Percentiles rank a stretch among this genome's conserved stretches.
Conservation (phyloP, 2,113 vertebrate species). For the Jaculus jaculus region DNA sequence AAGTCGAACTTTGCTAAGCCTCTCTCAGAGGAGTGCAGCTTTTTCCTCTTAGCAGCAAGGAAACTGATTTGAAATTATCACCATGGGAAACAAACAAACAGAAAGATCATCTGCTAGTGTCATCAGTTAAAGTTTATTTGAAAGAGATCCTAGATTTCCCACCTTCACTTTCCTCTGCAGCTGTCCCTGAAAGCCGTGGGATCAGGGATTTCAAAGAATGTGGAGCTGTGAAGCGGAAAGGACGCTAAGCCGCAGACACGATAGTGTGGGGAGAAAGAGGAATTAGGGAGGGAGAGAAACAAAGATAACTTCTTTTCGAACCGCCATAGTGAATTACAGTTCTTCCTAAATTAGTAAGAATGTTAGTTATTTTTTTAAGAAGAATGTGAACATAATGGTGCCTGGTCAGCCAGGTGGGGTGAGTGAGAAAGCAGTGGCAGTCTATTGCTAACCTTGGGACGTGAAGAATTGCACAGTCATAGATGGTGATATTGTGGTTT, state of each 20-base stretch:
- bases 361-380: too few relatives aligned
- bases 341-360: too few relatives aligned
- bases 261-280: too few relatives aligned
- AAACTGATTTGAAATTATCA: slow-evolving; percentile 51
- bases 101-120: slow-evolving; percentile 54
- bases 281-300: too few relatives aligned
- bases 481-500: slow-evolving; percentile 7
- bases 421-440: neutral
- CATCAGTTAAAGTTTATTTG: slow-evolving; percentile 55
- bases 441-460: neutral
- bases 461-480: slow-evolving; percentile 24
- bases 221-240: too few relatives aligned
- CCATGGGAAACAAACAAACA: neutral
- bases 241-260: too few relatives aligned
- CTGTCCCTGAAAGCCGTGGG: slow-evolving; percentile 41
- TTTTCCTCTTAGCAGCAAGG: slow-evolving; percentile 39
- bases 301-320: too few relatives aligned
- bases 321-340: too few relatives aligned
- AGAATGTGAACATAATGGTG: neutral
- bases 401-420: neutral
- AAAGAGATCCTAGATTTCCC: slow-evolving; percentile 21
- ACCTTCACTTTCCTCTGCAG: slow-evolving; percentile 55
- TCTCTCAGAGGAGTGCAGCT: slow-evolving; percentile 23
- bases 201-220: slow-evolving; percentile 35
- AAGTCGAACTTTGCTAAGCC: neutral